Conservation (phyloP, 2,113 vertebrate genomes). For the Hylia prasina region DNA sequence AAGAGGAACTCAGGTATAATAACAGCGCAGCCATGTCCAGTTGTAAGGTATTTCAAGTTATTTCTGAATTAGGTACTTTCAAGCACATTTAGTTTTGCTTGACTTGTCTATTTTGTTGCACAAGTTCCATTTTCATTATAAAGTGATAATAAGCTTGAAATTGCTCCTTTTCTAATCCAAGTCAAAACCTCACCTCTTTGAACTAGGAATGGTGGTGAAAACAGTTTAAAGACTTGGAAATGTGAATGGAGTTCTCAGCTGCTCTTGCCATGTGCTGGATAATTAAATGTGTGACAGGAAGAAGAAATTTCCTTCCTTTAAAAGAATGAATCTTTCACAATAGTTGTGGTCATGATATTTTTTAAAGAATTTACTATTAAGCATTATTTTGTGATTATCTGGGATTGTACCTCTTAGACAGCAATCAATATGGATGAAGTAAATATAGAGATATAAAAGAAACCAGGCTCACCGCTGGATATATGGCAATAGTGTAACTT, state of each 20-base stretch:
- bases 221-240: not conserved
- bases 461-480: not conserved
- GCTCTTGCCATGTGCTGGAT: not conserved
- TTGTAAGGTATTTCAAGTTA: not conserved
- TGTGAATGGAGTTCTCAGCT: not conserved
- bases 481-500: not conserved
- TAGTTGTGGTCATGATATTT: not conserved
- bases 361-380: not conserved
- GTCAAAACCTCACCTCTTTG: not conserved
- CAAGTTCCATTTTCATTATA: not conserved
- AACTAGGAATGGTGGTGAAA: not conserved
- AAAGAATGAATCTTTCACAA: not conserved
- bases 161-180: not conserved
- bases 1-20: not conserved
- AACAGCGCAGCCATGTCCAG: not conserved
- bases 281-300: not conserved
- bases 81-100: not conserved
- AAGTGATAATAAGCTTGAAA: constrained; percentile 3
- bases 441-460: not conserved
- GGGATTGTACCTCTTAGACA: not conserved
- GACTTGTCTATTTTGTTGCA: not conserved
- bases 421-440: not conserved
- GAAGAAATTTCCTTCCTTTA: not conserved
- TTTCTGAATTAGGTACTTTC: not conserved
- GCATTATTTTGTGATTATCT: not conserved